These are phyloP conservation scores for Pogoniulus pusillus DNA, from an alignment of 2,797 vertebrate genomes.

Conservation along the genomic window DNA sequence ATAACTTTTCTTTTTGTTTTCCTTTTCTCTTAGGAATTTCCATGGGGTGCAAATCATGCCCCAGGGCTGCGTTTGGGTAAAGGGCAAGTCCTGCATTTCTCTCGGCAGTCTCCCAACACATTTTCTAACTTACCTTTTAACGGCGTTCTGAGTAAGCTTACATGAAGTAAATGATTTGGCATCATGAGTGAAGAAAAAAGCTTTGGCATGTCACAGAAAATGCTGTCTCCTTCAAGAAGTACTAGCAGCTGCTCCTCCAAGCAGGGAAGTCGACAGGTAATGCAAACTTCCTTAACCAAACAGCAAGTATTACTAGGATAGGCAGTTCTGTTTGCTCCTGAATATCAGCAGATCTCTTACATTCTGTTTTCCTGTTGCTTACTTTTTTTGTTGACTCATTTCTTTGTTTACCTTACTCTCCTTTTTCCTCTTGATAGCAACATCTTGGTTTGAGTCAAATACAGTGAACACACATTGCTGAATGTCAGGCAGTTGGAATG, in stretches of 20 bases:
- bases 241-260: constrained; percentile 96
- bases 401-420: neutral
- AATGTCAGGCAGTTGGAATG: neutral
- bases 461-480: neutral
- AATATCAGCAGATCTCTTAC: neutral
- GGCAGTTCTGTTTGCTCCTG: neutral
- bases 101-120: constrained; percentile 15
- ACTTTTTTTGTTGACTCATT: neutral
- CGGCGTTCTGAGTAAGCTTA: constrained; percentile 29
- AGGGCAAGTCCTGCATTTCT: constrained; percentile 14
- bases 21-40: constrained; percentile 43
- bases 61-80: constrained; percentile 6
- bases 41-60: constrained; percentile 37
- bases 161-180: neutral
- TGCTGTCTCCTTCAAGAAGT: constrained; percentile 91
- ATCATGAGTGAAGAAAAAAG: constrained; percentile 89
- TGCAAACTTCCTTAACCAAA: neutral
- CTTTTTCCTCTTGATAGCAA: neutral
- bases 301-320: neutral
- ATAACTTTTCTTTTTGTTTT: neutral
- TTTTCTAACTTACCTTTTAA: constrained; percentile 2
- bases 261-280: constrained; percentile 93
- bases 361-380: neutral
- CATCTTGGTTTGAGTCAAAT: neutral
- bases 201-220: constrained; percentile 87